Percentiles rank a stretch among this genome's conserved stretches.
Conservation (phyloP, 2,888 invertebrate genomes). For the Cephus pygmeus region DNA sequence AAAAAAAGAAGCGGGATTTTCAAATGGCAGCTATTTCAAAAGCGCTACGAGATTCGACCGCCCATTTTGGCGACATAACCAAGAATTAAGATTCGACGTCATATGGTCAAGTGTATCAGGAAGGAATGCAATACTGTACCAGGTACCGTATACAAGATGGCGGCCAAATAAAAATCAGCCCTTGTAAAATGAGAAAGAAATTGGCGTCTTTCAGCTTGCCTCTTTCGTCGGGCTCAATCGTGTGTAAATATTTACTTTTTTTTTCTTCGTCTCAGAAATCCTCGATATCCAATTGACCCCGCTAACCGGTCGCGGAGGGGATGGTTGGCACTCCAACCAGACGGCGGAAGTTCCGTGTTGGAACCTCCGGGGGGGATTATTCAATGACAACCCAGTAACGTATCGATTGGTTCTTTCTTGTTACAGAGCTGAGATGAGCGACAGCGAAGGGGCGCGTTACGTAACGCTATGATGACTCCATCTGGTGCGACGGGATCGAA, state of each 20-base stretch:
- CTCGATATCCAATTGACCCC: background rate
- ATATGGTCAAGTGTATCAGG: background rate
- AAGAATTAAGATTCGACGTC: background rate
- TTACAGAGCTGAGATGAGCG: constrained; percentile 8
- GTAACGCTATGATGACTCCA: constrained; percentile 12
- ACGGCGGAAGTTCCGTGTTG: background rate
- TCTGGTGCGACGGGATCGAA: background rate
- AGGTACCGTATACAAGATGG: background rate
- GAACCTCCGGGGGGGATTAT: background rate
- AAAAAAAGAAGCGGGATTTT: background rate
- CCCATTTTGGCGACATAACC: background rate
- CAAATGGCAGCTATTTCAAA: background rate
- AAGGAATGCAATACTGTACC: background rate
- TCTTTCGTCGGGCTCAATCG: background rate
- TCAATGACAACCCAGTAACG: background rate
- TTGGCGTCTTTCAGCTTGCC: background rate
- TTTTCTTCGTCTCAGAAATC: background rate
- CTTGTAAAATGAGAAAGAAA: background rate
- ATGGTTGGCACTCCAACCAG: background rate
- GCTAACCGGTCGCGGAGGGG: too few species aligned
- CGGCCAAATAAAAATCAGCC: background rate
- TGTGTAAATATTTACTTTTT: background rate
- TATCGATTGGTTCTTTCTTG: background rate
- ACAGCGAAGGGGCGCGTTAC: background rate
- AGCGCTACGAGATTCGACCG: too few species aligned